Base-by-base conservation (phyloP, 2,888 invertebrate species). In the Brenthis daphne region DNA sequence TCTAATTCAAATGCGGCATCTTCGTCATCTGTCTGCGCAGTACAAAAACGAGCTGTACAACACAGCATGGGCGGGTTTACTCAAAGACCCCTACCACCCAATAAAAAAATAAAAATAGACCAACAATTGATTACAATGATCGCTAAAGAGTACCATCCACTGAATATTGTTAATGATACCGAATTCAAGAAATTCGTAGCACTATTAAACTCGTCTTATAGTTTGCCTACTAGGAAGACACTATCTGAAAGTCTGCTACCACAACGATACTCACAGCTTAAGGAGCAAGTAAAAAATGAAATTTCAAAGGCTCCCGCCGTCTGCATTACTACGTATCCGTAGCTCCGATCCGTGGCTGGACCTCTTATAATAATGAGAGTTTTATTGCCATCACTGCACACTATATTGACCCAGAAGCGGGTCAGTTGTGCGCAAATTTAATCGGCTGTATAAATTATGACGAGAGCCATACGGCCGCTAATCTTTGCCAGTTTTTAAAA, bases 261-360 rank as follows among this genome's bases (percentile, higher is more conserved):
- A 8, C 50, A 51, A 4, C 48, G 16, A 13, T 50, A 65, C 20
- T 4, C 51, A 13, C 24, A 65, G 24, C 5, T 57, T n/a, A 20
- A 51, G 13, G 57, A 64, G 24, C 58, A 54, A n/a, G 57, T 67
- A 5, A 68, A 57, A 65, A 60, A 54, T 1, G 55, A 65, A 63
- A 50, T 72, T 13, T 48, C 53, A 64, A 43, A 55, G 11, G 73
- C 73, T 2, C 2, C 53, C 3, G 70, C 68, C 8, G 16, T 73
- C 2, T 74, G 72, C 47, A 43, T 75, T 13, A 70, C 72, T n/a
- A 74, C 72, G 2, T 70, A 74, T 64, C n/a, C n/a, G n/a, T n/a
- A n/a, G n/a, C n/a, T n/a, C n/a, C n/a, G n/a, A n/a, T n/a, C n/a
- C n/a, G n/a, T n/a, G 60, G 68, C 2, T 76, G 74, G 74, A 73